Conservation (phyloP, 2,888 invertebrate species). For the Temnothorax unifasciatus region DNA sequence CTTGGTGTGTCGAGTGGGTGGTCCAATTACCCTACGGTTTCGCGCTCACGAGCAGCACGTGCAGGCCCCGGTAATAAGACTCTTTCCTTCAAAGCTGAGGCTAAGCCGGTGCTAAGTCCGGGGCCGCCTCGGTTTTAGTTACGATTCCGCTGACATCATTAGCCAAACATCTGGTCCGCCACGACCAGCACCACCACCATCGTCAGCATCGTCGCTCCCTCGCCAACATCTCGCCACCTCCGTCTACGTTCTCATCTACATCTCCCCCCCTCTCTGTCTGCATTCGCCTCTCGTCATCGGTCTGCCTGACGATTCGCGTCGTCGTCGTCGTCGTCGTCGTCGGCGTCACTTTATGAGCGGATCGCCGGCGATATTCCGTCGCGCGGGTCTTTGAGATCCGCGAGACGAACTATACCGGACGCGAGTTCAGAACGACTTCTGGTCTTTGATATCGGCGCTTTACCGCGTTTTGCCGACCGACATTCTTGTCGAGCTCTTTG, state of each 20-base stretch:
- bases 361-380: constrained; percentile 47
- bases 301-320: constrained; percentile 44
- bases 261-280: constrained; percentile 22
- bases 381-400: constrained; percentile 62
- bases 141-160: constrained; percentile 86
- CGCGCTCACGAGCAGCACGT: constrained; percentile 83
- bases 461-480: constrained; percentile 33
- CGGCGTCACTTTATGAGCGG: constrained; percentile 67
- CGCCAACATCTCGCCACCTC: constrained; percentile 45
- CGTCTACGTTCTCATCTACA: constrained; percentile 27
- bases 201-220: constrained; percentile 37
- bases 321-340: constrained; percentile 47
- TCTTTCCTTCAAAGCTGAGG: constrained; percentile 80
- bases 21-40: constrained; percentile 86
- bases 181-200: constrained; percentile 50
- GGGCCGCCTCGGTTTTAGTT: constrained; percentile 83
- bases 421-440: constrained; percentile 34
- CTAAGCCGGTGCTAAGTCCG: constrained; percentile 76
- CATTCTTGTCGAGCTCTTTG: constrained; percentile 28
- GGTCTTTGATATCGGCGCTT: constrained; percentile 68
- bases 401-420: constrained; percentile 32
- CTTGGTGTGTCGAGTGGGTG: constrained; percentile 82
- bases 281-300: constrained; percentile 50
- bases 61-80: constrained; percentile 84
- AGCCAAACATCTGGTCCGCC: constrained; percentile 85